Base-by-base conservation (phyloP, 1,140 invertebrate genomes). In the Caenorhabditis latens region DNA sequence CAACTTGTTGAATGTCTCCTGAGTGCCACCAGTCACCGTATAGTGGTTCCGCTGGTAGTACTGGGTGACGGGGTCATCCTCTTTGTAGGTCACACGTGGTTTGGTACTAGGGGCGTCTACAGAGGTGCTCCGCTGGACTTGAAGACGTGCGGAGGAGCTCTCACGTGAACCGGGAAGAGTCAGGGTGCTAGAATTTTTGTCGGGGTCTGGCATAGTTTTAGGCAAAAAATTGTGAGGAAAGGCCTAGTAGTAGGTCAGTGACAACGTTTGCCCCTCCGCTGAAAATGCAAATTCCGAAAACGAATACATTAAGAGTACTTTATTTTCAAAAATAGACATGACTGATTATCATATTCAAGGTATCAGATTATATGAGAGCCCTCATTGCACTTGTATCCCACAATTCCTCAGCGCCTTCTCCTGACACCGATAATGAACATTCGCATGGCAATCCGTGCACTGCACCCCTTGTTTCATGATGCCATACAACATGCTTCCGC, bases 401-500 rank as follows among this genome's bases (percentile, higher is more conserved):
- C 71, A 79, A 13, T 79, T 79, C 19, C 14, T 16, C 46, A 79
- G 13, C 19, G 46, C 71, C 46, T 79, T 79, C n/a, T 79, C 46
- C 46, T 79, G 71, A n/a, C 71, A 79, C 53, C 71, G 43, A 50
- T 50, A 50, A 24, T 79, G 71, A 21, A 79, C 71, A 50, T 79
- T 79, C 21, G 71, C 46, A 50, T 79, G 71, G 24, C 71, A 79
- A 50, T 79, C 71, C n/a, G 46, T 6, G n/a, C 98, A 99, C 93
- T 98, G 96, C 87, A 98, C 94, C 50, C 98, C 98, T 94, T 99
- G 98, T 93, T 95, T 96, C 91, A 97, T 95, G 88, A 99, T 95
- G 19, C 98, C 98, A 93, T 98, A 99, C 32, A 99, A 95, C 90
- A 97, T 93, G n/a, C 96, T 96, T 85, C 97, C 98, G 94, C 97